Conservation (phyloP, 2,113 vertebrate species). For the Larimichthys crocea region DNA sequence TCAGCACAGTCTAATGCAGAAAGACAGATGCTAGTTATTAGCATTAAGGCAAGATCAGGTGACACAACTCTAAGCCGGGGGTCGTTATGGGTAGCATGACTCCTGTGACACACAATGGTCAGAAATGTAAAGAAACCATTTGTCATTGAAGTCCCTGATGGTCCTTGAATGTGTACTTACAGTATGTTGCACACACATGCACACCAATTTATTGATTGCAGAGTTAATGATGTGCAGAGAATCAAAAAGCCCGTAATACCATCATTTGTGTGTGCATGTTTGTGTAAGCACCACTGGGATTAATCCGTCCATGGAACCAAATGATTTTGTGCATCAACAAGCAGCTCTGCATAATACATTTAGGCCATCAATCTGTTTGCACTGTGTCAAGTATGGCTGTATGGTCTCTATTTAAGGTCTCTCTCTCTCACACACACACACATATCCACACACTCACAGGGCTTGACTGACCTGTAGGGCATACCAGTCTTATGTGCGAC, state of each 20-base stretch:
- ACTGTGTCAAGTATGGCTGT: not conserved
- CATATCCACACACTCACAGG: conserved; percentile 22
- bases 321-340: conserved; percentile 21
- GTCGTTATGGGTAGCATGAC: conserved; percentile 40
- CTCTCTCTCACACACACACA: not conserved
- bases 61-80: conserved; percentile 54
- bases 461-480: conserved; percentile 92
- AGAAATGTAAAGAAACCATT: conserved; percentile 50
- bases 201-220: not conserved
- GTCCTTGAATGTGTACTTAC: conserved; percentile 26
- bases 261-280: not conserved
- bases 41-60: conserved; percentile 65
- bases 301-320: not conserved
- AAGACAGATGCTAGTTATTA: conserved; percentile 75
- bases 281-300: not conserved
- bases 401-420: not conserved
- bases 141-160: conserved; percentile 41
- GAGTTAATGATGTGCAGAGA: conserved; percentile 25
- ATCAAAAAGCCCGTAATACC: conserved; percentile 6
- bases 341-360: not conserved
- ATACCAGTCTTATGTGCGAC: conserved; percentile 89
- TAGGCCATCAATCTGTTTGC: conserved; percentile 19
- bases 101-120: conserved; percentile 42
- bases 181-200: not conserved
- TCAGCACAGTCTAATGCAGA: conserved; percentile 71